Conservation (phyloP, 2,888 invertebrate genomes). For the Venusia cambrica region DNA sequence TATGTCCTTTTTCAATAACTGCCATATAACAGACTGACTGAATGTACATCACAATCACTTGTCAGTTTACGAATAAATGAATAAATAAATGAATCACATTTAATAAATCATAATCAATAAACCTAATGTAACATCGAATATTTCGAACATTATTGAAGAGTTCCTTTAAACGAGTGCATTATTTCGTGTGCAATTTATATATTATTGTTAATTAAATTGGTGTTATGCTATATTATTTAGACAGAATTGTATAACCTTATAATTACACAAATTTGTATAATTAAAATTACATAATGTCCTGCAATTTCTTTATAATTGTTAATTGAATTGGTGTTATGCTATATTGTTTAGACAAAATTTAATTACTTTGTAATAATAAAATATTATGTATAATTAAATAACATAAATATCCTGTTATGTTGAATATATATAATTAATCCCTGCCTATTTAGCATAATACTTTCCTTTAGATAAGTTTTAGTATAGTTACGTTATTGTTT, state of each 20-base stretch:
- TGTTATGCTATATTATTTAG: conserved; percentile 14
- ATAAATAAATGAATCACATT: too few relatives aligned
- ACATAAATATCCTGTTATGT: conserved; percentile 1
- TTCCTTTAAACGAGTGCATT: conserved; percentile 24
- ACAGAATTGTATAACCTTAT: conserved; percentile 8
- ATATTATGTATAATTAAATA: too few relatives aligned
- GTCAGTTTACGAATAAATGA: too few relatives aligned
- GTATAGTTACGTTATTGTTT: conserved; percentile 25
- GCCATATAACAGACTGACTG: conserved; percentile 17
- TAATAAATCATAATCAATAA: conserved; percentile 19
- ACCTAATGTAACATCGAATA: conserved; percentile 16
- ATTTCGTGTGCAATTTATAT: conserved; percentile 17
- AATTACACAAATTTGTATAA: too few relatives aligned
- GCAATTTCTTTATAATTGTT: conserved; percentile 16
- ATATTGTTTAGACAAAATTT: conserved; percentile 14
- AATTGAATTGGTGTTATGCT: conserved; percentile 6
- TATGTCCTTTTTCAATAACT: conserved; percentile 2
- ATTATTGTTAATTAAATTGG: conserved; percentile 3
- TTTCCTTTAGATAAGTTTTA: conserved; percentile 13
- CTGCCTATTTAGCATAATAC: conserved; percentile 22
- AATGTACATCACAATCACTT: conserved; percentile 10
- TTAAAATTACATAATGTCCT: too few relatives aligned
- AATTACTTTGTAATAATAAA: too few relatives aligned
- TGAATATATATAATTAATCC: conserved; percentile 3
- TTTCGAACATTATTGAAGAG: conserved; percentile 9